Conservation (phyloP, 2,888 invertebrate species). For the Protonemura montana region DNA sequence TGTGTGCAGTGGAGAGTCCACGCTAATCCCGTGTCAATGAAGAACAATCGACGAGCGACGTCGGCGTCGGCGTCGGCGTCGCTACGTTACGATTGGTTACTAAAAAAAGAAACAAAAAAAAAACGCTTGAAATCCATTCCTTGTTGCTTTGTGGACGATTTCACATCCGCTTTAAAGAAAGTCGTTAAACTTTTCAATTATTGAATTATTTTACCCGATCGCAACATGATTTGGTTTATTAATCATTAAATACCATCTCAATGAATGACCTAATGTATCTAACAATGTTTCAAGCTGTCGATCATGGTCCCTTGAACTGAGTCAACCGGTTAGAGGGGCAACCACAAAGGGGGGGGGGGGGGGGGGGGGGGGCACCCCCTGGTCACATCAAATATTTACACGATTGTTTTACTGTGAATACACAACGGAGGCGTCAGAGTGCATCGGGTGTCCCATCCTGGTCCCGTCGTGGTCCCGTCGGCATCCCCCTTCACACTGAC, state of each 20-base stretch:
- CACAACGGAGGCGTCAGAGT: background rate
- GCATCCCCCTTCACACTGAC: background rate
- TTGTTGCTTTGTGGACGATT: no score
- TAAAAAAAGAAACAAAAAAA: no score
- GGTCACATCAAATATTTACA: constrained; percentile 24
- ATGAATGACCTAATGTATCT: no score
- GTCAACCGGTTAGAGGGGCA: no score
- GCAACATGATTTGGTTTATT: no score
- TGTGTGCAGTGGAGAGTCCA: background rate
- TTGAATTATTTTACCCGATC: background rate
- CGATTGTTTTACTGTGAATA: constrained; percentile 41
- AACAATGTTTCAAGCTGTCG: background rate
- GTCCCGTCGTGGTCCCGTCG: background rate
- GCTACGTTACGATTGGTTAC: background rate
- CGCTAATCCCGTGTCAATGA: constrained; percentile 24
- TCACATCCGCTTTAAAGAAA: background rate
- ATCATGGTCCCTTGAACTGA: background rate
- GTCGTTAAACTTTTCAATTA: background rate
- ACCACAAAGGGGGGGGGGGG: background rate
- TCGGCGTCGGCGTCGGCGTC: background rate
- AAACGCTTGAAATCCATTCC: no score
- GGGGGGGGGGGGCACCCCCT: background rate
- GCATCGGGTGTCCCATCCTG: background rate
- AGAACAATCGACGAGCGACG: background rate
- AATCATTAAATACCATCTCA: no score